Percentiles rank a stretch among this genome's conserved stretches.
Conservation (phyloP, 2,797 vertebrate species). For the Syncerus caffer region DNA sequence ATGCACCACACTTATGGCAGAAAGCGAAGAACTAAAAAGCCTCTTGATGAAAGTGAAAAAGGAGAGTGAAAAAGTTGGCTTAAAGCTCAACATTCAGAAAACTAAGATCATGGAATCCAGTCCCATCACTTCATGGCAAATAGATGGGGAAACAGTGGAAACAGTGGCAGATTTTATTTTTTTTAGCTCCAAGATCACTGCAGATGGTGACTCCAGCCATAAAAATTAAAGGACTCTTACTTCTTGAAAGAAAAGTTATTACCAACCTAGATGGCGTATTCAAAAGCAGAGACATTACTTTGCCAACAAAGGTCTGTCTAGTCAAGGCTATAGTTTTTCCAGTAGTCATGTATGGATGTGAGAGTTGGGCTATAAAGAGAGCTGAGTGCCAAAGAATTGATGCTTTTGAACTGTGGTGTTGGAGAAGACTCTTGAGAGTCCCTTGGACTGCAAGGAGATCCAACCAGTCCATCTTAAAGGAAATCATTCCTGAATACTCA, state of each 20-base stretch:
- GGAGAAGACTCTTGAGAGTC: neutral
- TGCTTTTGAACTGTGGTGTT: neutral
- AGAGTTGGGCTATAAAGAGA: neutral
- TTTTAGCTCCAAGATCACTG: neutral
- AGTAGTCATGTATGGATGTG: neutral
- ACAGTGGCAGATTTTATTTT: neutral
- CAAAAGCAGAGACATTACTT: neutral
- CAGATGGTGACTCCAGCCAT: neutral
- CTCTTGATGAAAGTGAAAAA: neutral
- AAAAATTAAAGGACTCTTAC: neutral
- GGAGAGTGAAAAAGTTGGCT: neutral
- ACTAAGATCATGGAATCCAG: neutral
- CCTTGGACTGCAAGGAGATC: neutral
- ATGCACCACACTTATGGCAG: neutral
- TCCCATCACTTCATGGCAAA: neutral
- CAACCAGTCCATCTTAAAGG: neutral
- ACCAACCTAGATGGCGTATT: neutral
- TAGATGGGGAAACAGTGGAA: neutral
- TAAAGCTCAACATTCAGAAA: neutral
- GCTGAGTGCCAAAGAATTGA: accelerated
- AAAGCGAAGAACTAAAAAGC: neutral
- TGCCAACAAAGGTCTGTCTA: neutral
- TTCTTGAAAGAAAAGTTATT: neutral
- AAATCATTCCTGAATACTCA: neutral
- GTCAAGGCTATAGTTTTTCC: neutral